Conservation (phyloP, 2,888 invertebrate genomes). For the Electrophaes corylata region DNA sequence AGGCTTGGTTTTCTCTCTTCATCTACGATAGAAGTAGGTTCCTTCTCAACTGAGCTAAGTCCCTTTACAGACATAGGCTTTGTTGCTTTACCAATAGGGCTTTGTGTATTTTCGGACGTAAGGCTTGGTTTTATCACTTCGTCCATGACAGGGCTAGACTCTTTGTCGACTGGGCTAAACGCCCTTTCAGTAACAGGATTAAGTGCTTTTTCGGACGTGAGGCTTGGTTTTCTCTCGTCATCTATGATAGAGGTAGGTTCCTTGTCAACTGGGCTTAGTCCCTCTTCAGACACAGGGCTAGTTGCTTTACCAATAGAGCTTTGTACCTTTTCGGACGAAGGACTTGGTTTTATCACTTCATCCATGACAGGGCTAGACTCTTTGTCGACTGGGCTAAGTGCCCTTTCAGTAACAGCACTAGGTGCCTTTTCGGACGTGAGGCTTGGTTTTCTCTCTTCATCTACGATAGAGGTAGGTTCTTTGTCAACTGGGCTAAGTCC, state of each 20-base stretch:
- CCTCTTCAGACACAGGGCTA: slow-evolving; percentile 2
- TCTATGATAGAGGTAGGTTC: slow-evolving; percentile 13
- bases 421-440: neutral
- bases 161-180: slow-evolving; percentile 5
- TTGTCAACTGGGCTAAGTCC: slow-evolving; percentile 10
- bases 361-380: slow-evolving; percentile 13
- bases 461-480: slow-evolving; percentile 9
- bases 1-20: too few species aligned
- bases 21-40: too few species aligned
- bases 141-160: neutral
- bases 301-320: too few species aligned
- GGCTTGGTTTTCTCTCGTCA: slow-evolving; percentile 19
- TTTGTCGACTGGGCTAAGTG: slow-evolving; percentile 1
- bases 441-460: slow-evolving; percentile 5
- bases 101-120: slow-evolving; percentile 7
- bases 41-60: slow-evolving; percentile 16
- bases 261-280: slow-evolving; percentile 1
- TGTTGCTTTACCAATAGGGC: too few species aligned
- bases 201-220: slow-evolving; percentile 4
- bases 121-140: slow-evolving; percentile 19
- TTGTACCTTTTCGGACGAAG: slow-evolving; percentile 7
- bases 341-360: slow-evolving; percentile 18
- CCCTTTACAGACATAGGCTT: slow-evolving; percentile 15
- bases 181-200: neutral
- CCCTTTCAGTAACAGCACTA: too few species aligned